Evolutionary conservation across 2,113 vertebrate genomes (phyloP), one percentile per base, ranked within the genome.

Genomic region (Colius striatus): DNA sequence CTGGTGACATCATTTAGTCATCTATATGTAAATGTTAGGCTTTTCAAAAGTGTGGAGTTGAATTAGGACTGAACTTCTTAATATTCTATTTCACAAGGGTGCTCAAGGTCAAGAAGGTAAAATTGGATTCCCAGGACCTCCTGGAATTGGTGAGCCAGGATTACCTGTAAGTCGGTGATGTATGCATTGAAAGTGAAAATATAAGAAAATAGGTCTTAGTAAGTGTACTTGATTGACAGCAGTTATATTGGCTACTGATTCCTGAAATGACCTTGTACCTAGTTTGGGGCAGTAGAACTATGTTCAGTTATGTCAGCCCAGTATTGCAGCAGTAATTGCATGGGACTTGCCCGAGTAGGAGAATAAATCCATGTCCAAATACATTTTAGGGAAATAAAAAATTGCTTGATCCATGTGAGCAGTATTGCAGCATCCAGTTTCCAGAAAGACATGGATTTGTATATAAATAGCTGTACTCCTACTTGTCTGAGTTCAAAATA

Each of bases 61-160:
- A 60, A 74, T 81, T 62, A 76, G 18, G 57, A 67, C 22, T 93
- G 43, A 92, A 81, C 32, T 77, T 72, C 79, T 23, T 65, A 30
- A 57, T 62, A 30, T 53, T 92, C 47, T 74, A 94, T 91, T 92
- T 83, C 94, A 55, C 86, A 89, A 99, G 99, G 99, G 99, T 68
- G 98, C 98, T 84, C 98, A 97, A 92, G 99, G 99, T 26, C 97
- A 88, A 84, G 98, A 98, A 84, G 99, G 98, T 91, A 97, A 97
- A 97, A 94, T 72, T 41, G 99, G 99, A 7, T 83, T 96, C 9
- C 95, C 92, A 12, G 99, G 99, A 66, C 98, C 98, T 2, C 73
- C 84, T 79, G 99, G 98, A 70, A 60, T 74, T 47, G 98, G 98
- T 55, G 98, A 99, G 80, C 98, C 98, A n/a, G 99, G 99, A 61